Percentiles rank a stretch among this genome's conserved stretches.
These are phyloP conservation scores for Corythornis vintsioides DNA, from an alignment of 2,113 vertebrate genomes.

Conservation along the genomic window DNA sequence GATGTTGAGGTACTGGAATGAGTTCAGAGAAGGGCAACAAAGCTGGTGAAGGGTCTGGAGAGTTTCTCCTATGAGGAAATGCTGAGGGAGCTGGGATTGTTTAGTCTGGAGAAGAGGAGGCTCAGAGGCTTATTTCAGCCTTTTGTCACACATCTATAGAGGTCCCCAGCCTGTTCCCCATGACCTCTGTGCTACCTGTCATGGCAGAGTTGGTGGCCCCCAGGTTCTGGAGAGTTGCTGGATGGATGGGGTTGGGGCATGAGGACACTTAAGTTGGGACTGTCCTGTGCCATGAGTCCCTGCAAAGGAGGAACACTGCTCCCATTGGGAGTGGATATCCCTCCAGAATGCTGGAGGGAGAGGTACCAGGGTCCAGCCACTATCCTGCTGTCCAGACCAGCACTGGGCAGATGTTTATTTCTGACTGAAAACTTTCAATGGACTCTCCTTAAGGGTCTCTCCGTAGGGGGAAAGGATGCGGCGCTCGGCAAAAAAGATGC, in stretches of 20 bases:
- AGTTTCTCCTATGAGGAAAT: no score
- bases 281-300: fast-evolving
- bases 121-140: no score
- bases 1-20: no score
- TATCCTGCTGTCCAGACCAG: not conserved
- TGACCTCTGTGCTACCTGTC: not conserved
- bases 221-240: not conserved
- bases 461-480: not conserved
- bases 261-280: not conserved
- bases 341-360: not conserved
- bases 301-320: not conserved
- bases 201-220: not conserved
- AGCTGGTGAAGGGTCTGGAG: no score
- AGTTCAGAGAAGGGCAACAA: no score
- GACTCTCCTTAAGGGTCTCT: not conserved
- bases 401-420: not conserved
- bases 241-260: not conserved
- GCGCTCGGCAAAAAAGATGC: fast-evolving
- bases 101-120: no score
- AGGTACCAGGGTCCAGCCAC: not conserved
- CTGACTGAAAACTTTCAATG: not conserved
- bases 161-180: no score
- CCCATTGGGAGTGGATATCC: fast-evolving
- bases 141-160: no score
- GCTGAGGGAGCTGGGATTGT: no score